phyloP scores from a whole-genome alignment of 2,888 invertebrate species.

The Cephus nigrinus region DNA sequence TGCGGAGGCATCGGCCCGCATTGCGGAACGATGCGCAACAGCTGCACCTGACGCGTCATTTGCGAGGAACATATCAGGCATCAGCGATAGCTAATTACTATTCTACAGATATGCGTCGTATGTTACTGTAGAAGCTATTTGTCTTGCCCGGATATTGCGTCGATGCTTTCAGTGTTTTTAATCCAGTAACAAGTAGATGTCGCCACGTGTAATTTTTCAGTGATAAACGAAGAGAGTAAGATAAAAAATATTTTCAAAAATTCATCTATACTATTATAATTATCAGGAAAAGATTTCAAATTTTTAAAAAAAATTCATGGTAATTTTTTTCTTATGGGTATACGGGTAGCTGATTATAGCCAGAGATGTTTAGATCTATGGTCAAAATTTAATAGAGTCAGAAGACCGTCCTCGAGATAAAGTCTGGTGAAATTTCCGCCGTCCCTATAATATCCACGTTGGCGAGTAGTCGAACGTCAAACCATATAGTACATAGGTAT shows the following conservation, averaged over 20 bases:
- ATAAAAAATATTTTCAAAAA: too few relatives aligned
- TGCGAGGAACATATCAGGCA: slow-evolving; percentile 56
- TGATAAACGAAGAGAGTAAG: neutral
- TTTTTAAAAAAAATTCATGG: too few relatives aligned
- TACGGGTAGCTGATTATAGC: neutral
- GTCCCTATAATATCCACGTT: neutral
- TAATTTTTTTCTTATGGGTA: too few relatives aligned
- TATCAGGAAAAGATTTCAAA: too few relatives aligned
- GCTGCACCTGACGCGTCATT: slow-evolving; percentile 61
- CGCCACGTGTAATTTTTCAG: neutral
- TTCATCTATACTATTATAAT: too few relatives aligned
- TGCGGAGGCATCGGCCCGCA: slow-evolving; percentile 47
- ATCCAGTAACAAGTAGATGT: neutral
- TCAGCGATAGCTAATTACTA: slow-evolving; percentile 54
- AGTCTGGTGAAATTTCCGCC: neutral
- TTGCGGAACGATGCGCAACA: slow-evolving; percentile 59
- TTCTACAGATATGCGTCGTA: slow-evolving; percentile 43
- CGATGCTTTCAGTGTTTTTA: neutral
- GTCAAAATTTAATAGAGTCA: neutral
- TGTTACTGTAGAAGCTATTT: slow-evolving; percentile 15
- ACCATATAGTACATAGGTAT: neutral
- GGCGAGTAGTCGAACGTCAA: neutral
- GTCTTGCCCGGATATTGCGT: slow-evolving; percentile 1
- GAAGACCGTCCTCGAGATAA: neutral
- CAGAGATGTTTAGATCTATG: neutral